These are phyloP conservation scores for Heptranchias perlo DNA, from an alignment of 2,113 vertebrate genomes.

Conservation along the genomic window DNA sequence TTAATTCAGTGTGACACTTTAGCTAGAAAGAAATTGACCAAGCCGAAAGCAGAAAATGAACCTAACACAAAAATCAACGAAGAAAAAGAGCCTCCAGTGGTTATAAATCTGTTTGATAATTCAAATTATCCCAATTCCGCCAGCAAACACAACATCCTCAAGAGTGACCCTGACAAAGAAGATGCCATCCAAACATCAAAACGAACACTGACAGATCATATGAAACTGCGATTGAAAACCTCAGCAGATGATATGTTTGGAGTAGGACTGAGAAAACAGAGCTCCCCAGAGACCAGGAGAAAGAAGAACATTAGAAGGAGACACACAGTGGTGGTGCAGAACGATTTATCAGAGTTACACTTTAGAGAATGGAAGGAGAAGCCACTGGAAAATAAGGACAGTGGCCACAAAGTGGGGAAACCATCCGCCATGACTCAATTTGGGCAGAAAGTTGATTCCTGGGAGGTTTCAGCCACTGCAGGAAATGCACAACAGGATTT, in stretches of 20 bases:
- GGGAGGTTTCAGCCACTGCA: neutral
- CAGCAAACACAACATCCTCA: conserved; percentile 56
- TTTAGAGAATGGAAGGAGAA: conserved; percentile 67
- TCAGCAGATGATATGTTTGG: conserved; percentile 75
- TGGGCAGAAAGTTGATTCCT: neutral
- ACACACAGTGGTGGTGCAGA: conserved; percentile 81
- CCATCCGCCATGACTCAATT: neutral
- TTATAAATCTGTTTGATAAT: conserved; percentile 42
- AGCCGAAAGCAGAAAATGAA: conserved; percentile 55
- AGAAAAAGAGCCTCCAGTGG: neutral
- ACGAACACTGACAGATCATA: conserved; percentile 67
- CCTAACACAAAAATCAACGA: conserved; percentile 44
- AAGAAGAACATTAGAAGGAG: conserved; percentile 82
- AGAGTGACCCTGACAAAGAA: conserved; percentile 38
- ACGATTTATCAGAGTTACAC: conserved; percentile 63
- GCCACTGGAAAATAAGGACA: conserved; percentile 52
- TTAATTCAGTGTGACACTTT: conserved; percentile 86
- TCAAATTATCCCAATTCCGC: conserved; percentile 57
- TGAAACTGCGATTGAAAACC: conserved; percentile 66
- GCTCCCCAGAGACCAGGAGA: conserved; percentile 77
- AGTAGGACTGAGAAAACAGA: conserved; percentile 69
- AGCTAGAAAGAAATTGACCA: conserved; percentile 71
- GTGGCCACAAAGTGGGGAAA: conserved; percentile 58
- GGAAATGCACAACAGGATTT: neutral
- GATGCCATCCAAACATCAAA: conserved; percentile 13